A percentile compares a stretch with the other conserved stretches of the same genome.
These are phyloP conservation scores for Coenobita brevimanus DNA, from an alignment of 1,140 invertebrate genomes.

Conservation along the genomic window DNA sequence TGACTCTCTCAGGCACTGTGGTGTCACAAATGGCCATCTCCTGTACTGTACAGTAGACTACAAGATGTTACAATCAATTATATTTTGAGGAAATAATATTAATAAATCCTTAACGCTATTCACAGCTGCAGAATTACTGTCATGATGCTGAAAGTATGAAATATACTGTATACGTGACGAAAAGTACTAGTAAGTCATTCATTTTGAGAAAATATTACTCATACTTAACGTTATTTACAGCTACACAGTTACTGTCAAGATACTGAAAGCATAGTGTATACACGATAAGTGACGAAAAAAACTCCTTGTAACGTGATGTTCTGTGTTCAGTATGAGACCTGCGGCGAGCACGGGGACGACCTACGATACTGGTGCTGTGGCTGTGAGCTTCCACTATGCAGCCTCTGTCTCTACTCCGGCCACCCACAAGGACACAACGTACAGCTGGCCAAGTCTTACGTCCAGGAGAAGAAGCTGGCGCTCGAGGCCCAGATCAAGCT, in stretches of 20 bases:
- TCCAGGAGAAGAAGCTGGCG: slow-evolving; percentile 30
- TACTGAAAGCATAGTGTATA: neutral
- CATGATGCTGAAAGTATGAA: neutral
- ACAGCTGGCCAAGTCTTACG: neutral
- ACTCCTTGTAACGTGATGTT: neutral
- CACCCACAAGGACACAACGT: slow-evolving; percentile 31
- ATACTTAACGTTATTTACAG: too few relatives aligned
- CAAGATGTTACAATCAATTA: too few relatives aligned
- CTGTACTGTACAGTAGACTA: too few relatives aligned
- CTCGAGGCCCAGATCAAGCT: neutral
- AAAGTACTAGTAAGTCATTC: too few relatives aligned
- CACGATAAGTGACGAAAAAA: neutral
- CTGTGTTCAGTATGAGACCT: slow-evolving; percentile 8
- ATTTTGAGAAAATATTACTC: too few relatives aligned
- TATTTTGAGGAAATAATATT: too few relatives aligned
- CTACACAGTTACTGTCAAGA: neutral
- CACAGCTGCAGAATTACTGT: too few relatives aligned
- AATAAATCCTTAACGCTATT: too few relatives aligned
- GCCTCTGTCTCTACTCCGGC: slow-evolving; percentile 36
- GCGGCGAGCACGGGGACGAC: slow-evolving; percentile 11
- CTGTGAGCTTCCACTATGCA: slow-evolving; percentile 19
- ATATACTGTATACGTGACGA: neutral
- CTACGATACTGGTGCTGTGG: slow-evolving; percentile 32
- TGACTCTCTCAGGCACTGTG: too few relatives aligned
- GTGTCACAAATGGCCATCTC: too few relatives aligned